Conservation (phyloP, 2,113 vertebrate genomes). For the Xyliphius kryptos region DNA sequence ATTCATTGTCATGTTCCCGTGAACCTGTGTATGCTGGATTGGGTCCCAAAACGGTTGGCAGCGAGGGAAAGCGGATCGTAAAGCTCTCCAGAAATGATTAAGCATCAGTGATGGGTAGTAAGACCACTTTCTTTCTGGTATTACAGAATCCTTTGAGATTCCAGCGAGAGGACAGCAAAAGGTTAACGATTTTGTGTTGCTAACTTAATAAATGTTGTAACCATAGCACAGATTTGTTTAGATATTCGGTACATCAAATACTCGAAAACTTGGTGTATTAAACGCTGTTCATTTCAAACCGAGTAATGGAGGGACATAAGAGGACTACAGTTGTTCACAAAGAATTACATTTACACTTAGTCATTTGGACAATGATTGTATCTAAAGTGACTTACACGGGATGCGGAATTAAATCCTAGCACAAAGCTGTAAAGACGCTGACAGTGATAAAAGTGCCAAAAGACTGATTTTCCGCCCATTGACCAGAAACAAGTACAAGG, state of each 20-base stretch:
- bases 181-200: background rate
- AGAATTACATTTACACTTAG: conserved; percentile 2
- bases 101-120: conserved; percentile 3
- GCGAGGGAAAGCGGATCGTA: conserved; percentile 8
- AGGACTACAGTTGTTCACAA: background rate
- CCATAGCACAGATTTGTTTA: background rate
- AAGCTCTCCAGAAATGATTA: conserved; percentile 9
- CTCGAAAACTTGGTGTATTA: no score
- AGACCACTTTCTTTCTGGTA: background rate
- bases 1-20: background rate
- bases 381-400: background rate
- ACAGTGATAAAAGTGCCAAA: no score
- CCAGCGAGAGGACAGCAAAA: background rate
- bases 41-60: background rate
- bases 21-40: background rate
- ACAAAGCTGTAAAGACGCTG: no score
- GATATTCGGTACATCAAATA: no score
- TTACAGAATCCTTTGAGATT: conserved; percentile 4
- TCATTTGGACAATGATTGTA: background rate
- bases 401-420: background rate
- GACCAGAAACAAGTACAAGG: no score
- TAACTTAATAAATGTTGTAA: background rate
- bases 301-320: background rate
- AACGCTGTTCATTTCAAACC: background rate
- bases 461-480: no score